Base-by-base conservation (phyloP, 2,888 invertebrate genomes). In the Periphyllus acericola region DNA sequence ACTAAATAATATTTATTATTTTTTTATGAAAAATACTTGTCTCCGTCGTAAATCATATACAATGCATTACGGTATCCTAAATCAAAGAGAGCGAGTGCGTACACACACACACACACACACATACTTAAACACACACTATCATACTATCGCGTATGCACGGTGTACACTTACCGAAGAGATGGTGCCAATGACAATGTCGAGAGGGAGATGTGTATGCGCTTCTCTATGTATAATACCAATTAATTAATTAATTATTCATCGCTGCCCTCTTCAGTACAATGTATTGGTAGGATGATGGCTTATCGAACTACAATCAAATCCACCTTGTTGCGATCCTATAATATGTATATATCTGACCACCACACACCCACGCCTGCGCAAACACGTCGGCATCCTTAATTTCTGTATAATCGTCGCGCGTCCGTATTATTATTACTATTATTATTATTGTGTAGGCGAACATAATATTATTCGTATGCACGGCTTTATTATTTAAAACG, bases 231-330 rank as follows among this genome's bases (percentile, higher is more conserved):
- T 66, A 60, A 72, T 74, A 80, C 66, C 34, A 60, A 83, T 74
- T 74, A 74, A 83, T 36, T 83, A 72, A 72, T 82, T 74, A 36
- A 83, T 74, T 74, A 74, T 83, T 55, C 55, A n/a, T 36, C 34
- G 34, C 68, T 46, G 68, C 32, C 81, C 32, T 71, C 46, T 36
- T 36, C 81, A 46, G 32, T 80, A n/a, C 79, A 34, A 68, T 29
- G 11, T 76, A 36, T 66, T 40, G 1, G n/a, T 21, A 55, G 14
- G 29, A 29, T n/a, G 83, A 74, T 25, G 34, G 71, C 55, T 74
- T 83, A 60, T 74, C 36, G 29, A 60, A 55, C 55, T 21, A 17
- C 55, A 74, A 55, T 21, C 55, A 29, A 83, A 83, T 83, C 19
- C 55, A 21, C 19, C 55, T 55, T 52, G 34, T 71, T 19, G n/a